Percentiles rank a stretch among this genome's conserved stretches.
phyloP scores from a whole-genome alignment of 2,113 vertebrate species.

The Puntigrus tetrazona region DNA sequence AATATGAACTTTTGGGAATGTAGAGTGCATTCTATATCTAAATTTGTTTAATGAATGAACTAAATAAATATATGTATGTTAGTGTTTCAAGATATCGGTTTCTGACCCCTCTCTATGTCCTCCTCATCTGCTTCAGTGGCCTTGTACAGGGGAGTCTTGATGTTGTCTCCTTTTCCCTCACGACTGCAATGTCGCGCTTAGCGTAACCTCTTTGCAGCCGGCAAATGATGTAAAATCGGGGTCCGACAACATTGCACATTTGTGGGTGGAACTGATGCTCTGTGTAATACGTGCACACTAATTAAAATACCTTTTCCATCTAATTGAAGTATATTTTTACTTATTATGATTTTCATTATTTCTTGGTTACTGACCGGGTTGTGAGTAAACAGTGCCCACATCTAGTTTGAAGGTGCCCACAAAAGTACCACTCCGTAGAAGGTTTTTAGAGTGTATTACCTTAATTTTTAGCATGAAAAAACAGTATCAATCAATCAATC shows the following conservation, averaged over 20 bases:
- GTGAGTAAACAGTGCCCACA: constrained; percentile 89
- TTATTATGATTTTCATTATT: not conserved
- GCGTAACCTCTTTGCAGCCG: constrained; percentile 91
- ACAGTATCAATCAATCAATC: too few relatives aligned
- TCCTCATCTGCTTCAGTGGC: constrained; percentile 90
- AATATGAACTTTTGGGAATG: not conserved
- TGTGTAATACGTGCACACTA: constrained; percentile 57
- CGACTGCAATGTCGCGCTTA: constrained; percentile 90
- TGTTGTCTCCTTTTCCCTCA: constrained; percentile 95
- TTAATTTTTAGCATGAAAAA: constrained; percentile 58
- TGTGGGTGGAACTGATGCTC: constrained; percentile 97
- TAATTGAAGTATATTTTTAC: not conserved
- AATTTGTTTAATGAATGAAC: not conserved
- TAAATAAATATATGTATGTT: not conserved
- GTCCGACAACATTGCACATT: constrained; percentile 92
- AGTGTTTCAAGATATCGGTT: not conserved
- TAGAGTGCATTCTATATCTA: not conserved
- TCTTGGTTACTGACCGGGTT: constrained; percentile 77
- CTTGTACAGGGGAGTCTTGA: constrained; percentile 95
- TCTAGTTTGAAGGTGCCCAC: constrained; percentile 96
- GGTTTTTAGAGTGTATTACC: constrained; percentile 98
- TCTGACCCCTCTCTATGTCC: constrained; percentile 91
- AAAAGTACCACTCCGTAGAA: constrained; percentile 91
- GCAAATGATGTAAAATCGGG: constrained; percentile 92
- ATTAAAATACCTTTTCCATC: not conserved